phyloP scores from a whole-genome alignment of 1,140 invertebrate species.

The Trachymyrmex cornetzi region DNA sequence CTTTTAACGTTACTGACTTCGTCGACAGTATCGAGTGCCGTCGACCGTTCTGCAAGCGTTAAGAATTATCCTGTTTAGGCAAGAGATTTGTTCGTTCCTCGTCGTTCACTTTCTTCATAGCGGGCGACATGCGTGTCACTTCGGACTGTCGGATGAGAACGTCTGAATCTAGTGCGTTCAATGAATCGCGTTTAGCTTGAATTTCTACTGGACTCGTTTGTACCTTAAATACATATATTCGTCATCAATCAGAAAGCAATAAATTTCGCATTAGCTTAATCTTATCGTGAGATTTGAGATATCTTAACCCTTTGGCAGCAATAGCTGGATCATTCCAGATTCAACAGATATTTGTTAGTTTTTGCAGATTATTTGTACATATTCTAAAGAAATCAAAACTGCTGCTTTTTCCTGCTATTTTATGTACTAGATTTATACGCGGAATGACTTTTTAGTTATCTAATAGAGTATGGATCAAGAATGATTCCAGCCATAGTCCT shows the following conservation, averaged over 20 bases:
- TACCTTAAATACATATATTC: slow-evolving; percentile 43
- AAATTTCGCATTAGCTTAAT: neutral
- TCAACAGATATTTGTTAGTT: too few species aligned
- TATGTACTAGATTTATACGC: too few species aligned
- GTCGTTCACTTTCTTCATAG: slow-evolving; percentile 73
- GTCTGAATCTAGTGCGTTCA: slow-evolving; percentile 71
- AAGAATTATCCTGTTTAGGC: slow-evolving; percentile 81
- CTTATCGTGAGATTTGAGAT: neutral
- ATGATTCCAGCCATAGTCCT: too few species aligned
- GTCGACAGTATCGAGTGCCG: slow-evolving; percentile 65
- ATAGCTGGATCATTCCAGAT: too few species aligned
- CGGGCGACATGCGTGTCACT: slow-evolving; percentile 69
- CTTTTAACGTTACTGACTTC: slow-evolving; percentile 51
- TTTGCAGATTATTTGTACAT: too few species aligned
- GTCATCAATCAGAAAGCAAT: neutral
- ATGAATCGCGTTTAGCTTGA: slow-evolving; percentile 70
- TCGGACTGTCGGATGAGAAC: slow-evolving; percentile 75
- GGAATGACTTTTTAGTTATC: too few species aligned
- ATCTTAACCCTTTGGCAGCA: neutral
- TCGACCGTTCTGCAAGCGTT: slow-evolving; percentile 81
- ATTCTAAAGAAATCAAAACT: too few species aligned
- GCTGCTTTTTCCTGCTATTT: too few species aligned
- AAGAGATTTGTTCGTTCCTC: slow-evolving; percentile 81
- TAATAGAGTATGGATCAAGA: too few species aligned
- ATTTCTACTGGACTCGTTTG: slow-evolving; percentile 71